These are phyloP conservation scores for Anas platyrhynchos DNA, from an alignment of 2,113 vertebrate genomes.

Conservation along the genomic window DNA sequence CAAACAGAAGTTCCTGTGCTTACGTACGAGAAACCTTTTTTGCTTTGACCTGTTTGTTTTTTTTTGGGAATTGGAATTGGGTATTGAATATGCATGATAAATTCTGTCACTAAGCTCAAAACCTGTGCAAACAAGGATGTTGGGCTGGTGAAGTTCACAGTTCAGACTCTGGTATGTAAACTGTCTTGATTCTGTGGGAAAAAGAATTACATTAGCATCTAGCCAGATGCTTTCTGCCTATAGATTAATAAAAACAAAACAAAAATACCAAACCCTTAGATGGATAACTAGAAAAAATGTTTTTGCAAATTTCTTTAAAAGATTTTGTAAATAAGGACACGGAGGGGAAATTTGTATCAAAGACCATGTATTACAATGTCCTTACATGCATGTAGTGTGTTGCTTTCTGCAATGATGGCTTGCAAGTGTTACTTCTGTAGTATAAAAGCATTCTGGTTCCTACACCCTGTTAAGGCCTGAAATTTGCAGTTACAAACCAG, in stretches of 20 bases:
- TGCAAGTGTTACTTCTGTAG: background rate
- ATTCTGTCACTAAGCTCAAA: background rate
- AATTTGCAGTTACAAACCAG: background rate
- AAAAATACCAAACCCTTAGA: background rate
- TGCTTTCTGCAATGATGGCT: background rate
- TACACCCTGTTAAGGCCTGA: background rate
- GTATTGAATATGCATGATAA: background rate
- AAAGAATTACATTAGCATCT: background rate
- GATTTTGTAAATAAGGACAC: background rate
- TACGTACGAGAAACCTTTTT: background rate
- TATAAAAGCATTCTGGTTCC: background rate
- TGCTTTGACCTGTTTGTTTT: background rate
- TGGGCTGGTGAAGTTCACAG: background rate
- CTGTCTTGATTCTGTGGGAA: background rate
- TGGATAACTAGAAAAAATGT: background rate
- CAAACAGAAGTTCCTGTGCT: background rate
- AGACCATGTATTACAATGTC: background rate
- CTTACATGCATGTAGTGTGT: fast-evolving
- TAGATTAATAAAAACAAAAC: no score
- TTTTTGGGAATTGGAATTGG: background rate
- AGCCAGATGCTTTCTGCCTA: background rate
- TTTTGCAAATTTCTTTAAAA: background rate
- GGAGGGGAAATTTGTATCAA: background rate
- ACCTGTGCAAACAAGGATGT: background rate
- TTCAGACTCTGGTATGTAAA: background rate